phyloP scores from a whole-genome alignment of 1,140 invertebrate genomes.

The Temnothorax longispinosus region DNA sequence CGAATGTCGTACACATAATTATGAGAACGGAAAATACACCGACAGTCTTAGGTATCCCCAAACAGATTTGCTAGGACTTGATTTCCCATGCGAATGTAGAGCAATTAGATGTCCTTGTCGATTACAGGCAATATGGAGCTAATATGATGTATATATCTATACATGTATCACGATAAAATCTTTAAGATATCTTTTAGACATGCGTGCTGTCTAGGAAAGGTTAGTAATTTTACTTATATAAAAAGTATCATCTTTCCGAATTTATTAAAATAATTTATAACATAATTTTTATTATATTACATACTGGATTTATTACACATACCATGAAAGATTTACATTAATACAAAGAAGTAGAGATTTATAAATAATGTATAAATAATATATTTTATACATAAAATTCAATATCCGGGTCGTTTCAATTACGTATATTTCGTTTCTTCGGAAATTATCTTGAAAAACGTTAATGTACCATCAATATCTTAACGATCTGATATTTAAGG shows the following conservation, averaged over 20 bases:
- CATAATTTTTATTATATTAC: neutral
- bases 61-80: constrained; percentile 13
- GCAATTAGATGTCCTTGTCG: constrained; percentile 8
- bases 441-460: neutral
- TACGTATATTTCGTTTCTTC: neutral
- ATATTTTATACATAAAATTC: neutral
- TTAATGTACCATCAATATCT: neutral
- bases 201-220: neutral
- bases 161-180: neutral
- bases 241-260: neutral
- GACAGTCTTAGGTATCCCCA: constrained; percentile 7
- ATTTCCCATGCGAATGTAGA: neutral
- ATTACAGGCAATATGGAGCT: neutral
- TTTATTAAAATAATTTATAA: neutral
- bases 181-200: neutral
- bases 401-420: neutral
- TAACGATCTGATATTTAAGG: neutral
- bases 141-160: neutral
- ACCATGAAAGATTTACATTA: neutral
- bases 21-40: neutral
- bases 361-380: neutral
- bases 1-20: neutral
- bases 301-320: neutral
- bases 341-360: neutral
- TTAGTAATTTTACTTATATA: neutral